Evolutionary conservation across 1,140 invertebrate species (phyloP).

Genomic region (Ephestia elutella): DNA sequence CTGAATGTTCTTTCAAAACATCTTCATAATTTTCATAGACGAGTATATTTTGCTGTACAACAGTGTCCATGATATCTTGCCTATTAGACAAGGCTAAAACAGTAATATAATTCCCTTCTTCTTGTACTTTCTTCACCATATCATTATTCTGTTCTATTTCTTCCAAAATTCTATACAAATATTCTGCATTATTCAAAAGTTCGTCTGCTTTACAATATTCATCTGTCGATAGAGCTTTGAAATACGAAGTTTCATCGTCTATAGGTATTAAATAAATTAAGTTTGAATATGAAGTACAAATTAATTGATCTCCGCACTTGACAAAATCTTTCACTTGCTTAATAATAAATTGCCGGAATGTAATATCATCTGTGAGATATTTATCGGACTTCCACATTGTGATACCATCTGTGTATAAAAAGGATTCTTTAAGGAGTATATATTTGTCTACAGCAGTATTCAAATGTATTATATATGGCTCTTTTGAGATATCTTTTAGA

Average conservation of each 20-base stretch:
- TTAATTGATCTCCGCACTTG: constrained; percentile 35
- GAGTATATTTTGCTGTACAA: constrained; percentile 31
- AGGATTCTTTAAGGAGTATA: constrained; percentile 22
- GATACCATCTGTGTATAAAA: constrained; percentile 51
- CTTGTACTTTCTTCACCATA: constrained; percentile 34
- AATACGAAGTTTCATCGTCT: constrained; percentile 31
- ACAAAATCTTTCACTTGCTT: constrained; percentile 51
- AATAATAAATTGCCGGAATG: constrained; percentile 39
- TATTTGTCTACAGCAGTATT: constrained; percentile 48
- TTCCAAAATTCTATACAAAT: constrained; percentile 37
- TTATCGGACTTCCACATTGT: constrained; percentile 47
- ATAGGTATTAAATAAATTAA: constrained; percentile 42
- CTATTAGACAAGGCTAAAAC: constrained; percentile 48
- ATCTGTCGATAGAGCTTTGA: constrained; percentile 19
- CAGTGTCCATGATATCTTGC: constrained; percentile 44
- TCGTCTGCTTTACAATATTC: constrained; percentile 35
- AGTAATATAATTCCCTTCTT: constrained; percentile 44
- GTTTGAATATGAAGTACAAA: constrained; percentile 55
- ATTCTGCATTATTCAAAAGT: constrained; percentile 40
- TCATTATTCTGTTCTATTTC: constrained; percentile 38
- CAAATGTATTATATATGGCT: constrained; percentile 37
- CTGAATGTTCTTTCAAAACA: constrained; percentile 35
- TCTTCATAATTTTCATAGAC: constrained; percentile 52
- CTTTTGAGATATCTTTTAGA: constrained; percentile 18
- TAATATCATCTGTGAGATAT: constrained; percentile 24